Conservation (phyloP, 2,888 invertebrate genomes). For the Diarsia rubi region DNA sequence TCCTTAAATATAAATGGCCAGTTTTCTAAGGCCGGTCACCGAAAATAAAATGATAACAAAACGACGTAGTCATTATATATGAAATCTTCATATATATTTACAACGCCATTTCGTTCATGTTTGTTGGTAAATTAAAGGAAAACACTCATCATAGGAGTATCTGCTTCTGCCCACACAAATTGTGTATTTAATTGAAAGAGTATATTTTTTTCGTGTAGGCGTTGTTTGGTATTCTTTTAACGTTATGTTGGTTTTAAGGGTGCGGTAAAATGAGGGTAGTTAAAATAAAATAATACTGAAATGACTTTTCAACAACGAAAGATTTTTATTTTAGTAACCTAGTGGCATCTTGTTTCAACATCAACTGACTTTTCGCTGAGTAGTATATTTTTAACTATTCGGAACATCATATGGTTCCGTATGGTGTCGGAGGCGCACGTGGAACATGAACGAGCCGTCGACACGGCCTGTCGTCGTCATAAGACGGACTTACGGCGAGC, state of each 20-base stretch:
- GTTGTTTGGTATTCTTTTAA: background rate
- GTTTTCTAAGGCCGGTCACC: background rate
- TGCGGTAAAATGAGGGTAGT: background rate
- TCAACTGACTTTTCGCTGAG: background rate
- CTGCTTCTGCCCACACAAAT: constrained; percentile 18
- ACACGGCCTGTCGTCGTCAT: no score
- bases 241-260: background rate
- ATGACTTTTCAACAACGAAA: background rate
- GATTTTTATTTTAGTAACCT: background rate
- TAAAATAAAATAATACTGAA: background rate
- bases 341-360: background rate
- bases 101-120: constrained; percentile 20
- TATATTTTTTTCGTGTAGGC: background rate
- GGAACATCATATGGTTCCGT: no score
- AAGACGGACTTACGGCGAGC: no score
- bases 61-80: background rate
- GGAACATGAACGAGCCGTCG: no score
- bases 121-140: constrained; percentile 47
- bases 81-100: constrained; percentile 18
- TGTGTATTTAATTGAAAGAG: constrained; percentile 20
- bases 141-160: constrained; percentile 6
- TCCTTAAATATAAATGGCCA: background rate
- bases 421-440: no score
- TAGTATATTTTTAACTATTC: background rate
- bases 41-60: constrained; percentile 7